Conservation (phyloP, 1,140 invertebrate genomes). For the Bombus haemorrhoidalis region DNA sequence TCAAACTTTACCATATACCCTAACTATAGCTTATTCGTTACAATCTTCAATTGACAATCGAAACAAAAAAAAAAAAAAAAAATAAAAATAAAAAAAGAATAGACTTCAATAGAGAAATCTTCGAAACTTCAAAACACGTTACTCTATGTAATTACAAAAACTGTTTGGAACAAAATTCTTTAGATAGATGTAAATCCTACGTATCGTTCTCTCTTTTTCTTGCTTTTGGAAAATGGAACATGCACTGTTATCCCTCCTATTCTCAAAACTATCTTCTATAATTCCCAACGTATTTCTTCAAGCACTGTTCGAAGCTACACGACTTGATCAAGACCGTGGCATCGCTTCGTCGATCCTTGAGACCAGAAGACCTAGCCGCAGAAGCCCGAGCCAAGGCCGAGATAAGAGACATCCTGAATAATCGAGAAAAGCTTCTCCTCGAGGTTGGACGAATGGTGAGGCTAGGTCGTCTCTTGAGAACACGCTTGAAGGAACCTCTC, state of each 20-base stretch:
- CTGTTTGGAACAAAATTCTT: too few relatives aligned
- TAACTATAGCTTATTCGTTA: background rate
- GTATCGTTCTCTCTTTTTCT: background rate
- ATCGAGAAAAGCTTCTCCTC: slow-evolving; percentile 87
- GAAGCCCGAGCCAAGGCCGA: slow-evolving; percentile 59
- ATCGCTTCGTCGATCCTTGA: slow-evolving; percentile 38
- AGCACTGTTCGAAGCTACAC: slow-evolving; percentile 84
- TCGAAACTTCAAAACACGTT: background rate
- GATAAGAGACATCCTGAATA: slow-evolving; percentile 83
- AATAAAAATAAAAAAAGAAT: too few relatives aligned
- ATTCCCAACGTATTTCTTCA: slow-evolving; percentile 11
- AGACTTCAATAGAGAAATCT: background rate
- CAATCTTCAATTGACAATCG: background rate
- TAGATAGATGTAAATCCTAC: background rate
- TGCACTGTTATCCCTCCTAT: background rate
- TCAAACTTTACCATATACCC: too few relatives aligned
- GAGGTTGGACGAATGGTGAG: slow-evolving; percentile 89
- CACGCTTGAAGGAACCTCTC: slow-evolving; percentile 86
- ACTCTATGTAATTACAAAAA: background rate
- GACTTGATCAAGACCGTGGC: slow-evolving; percentile 84
- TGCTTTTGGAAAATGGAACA: background rate
- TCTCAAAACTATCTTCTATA: background rate
- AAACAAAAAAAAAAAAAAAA: too few relatives aligned
- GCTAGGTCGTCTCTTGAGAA: slow-evolving; percentile 87
- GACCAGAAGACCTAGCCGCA: slow-evolving; percentile 26